phyloP scores from a whole-genome alignment of 1,140 invertebrate genomes.

The Charaxes varanes region DNA sequence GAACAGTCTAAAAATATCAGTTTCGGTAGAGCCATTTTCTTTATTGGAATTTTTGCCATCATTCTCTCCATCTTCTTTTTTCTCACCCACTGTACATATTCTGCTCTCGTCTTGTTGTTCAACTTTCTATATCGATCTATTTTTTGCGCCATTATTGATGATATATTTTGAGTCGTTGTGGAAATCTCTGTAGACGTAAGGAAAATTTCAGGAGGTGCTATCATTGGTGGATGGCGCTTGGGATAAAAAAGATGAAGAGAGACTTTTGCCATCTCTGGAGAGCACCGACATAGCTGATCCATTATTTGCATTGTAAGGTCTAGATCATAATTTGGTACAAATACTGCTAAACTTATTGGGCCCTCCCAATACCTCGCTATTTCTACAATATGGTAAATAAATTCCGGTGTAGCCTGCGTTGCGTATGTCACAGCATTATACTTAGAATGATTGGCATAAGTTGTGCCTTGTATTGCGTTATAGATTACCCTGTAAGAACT shows the following conservation, averaged over 20 bases:
- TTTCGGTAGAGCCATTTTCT: slow-evolving; percentile 17
- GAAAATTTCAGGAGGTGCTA: slow-evolving; percentile 26
- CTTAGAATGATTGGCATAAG: slow-evolving; percentile 45
- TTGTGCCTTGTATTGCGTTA: slow-evolving; percentile 73
- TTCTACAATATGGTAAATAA: slow-evolving; percentile 81
- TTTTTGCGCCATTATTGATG: slow-evolving; percentile 36
- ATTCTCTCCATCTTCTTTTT: slow-evolving; percentile 55
- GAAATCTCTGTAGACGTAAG: slow-evolving; percentile 26
- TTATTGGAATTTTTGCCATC: slow-evolving; percentile 35
- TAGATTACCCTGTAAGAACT: slow-evolving; percentile 80
- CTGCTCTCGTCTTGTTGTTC: slow-evolving; percentile 42
- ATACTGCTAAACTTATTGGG: slow-evolving; percentile 82
- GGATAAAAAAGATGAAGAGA: slow-evolving; percentile 83
- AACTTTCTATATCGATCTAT: slow-evolving; percentile 47
- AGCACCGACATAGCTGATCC: slow-evolving; percentile 77
- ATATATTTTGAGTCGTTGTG: slow-evolving; percentile 34
- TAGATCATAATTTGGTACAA: slow-evolving; percentile 81
- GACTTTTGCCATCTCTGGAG: slow-evolving; percentile 80
- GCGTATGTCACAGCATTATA: slow-evolving; percentile 77
- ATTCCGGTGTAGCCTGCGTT: slow-evolving; percentile 85
- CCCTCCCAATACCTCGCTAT: slow-evolving; percentile 83
- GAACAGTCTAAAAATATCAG: slow-evolving; percentile 58
- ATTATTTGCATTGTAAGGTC: slow-evolving; percentile 77
- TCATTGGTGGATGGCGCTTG: slow-evolving; percentile 36
- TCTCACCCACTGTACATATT: slow-evolving; percentile 52